Evolutionary conservation across 1,140 invertebrate genomes (phyloP).

Genomic region (Cecropterus lyciades): DNA sequence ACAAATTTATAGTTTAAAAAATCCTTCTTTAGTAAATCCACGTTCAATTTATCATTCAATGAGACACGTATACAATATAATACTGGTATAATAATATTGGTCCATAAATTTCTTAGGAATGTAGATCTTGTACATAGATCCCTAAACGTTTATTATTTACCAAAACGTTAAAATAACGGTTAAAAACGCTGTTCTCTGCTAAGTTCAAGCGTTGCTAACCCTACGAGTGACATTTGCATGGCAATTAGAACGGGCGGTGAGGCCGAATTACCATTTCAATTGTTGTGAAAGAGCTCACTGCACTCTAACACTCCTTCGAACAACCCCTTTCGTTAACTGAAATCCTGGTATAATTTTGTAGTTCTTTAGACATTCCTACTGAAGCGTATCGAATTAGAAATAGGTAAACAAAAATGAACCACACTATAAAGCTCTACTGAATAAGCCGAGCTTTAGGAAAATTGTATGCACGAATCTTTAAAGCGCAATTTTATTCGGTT

Average conservation of each 20-base stretch:
- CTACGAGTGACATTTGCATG: constrained; percentile 55
- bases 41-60: too few species aligned
- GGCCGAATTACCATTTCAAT: constrained; percentile 71
- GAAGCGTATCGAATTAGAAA: constrained; percentile 19
- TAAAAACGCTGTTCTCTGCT: not conserved
- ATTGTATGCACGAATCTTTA: constrained; percentile 11
- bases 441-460: constrained; percentile 9
- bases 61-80: too few species aligned
- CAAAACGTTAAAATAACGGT: not conserved
- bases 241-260: constrained; percentile 57
- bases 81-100: too few species aligned
- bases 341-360: constrained; percentile 37
- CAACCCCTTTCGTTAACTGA: constrained; percentile 47
- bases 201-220: constrained; percentile 5
- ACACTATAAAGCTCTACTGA: constrained; percentile 2
- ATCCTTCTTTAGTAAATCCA: too few species aligned
- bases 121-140: too few species aligned
- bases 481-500: constrained; percentile 10
- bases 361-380: not conserved
- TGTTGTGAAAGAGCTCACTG: constrained; percentile 53
- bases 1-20: too few species aligned
- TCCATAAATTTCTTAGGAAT: too few species aligned
- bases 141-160: not conserved
- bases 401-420: constrained; percentile 14
- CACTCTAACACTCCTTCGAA: constrained; percentile 47